phyloP scores from a whole-genome alignment of 2,797 vertebrate genomes.

The Allobates femoralis region DNA sequence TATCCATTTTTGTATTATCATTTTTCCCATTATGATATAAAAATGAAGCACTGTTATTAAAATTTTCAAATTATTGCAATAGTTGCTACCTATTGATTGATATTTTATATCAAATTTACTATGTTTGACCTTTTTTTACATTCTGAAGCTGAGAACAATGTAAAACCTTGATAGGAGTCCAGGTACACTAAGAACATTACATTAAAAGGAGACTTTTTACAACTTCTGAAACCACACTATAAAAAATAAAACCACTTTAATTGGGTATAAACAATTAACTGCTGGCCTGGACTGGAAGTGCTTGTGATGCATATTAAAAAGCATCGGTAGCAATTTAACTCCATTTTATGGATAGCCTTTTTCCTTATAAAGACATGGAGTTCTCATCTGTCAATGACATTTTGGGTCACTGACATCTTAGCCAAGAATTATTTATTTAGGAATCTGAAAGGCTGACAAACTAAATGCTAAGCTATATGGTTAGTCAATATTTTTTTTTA shows the following conservation, averaged over 20 bases:
- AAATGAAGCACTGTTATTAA: neutral
- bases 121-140: conserved; percentile 2
- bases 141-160: neutral
- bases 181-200: neutral
- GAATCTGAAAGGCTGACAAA: neutral
- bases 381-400: neutral
- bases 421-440: neutral
- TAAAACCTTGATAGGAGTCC: neutral
- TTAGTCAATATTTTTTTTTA: no score
- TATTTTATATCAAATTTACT: neutral
- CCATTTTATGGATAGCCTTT: neutral
- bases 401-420: neutral
- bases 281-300: neutral
- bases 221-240: neutral
- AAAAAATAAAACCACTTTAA: neutral
- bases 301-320: neutral
- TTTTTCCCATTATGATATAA: conserved; percentile 14
- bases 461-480: neutral
- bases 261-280: neutral
- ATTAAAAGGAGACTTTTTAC: neutral
- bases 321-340: neutral
- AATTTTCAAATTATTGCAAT: neutral
- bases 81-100: neutral
- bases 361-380: neutral
- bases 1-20: neutral